Base-by-base conservation (phyloP, 1,140 invertebrate species). In the Drosophila tropicalis region DNA sequence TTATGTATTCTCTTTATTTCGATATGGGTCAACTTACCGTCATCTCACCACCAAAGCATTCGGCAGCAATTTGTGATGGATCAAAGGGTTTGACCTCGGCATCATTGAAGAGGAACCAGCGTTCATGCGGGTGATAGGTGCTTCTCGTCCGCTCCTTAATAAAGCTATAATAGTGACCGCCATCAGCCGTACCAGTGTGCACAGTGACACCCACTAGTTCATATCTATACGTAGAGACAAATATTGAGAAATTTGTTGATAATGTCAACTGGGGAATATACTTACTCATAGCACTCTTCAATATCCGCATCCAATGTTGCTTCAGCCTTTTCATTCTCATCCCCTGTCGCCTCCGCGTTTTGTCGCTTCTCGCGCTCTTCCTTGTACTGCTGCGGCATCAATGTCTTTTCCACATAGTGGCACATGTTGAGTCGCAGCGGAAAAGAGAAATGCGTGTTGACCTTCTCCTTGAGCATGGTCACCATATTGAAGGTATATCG, bases 401-500 rank as follows among this genome's bases (percentile, higher is more conserved):
- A 93, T 83, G 97, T 97, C 91, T 97, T 97, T 90, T 99, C 98
- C 69, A 98, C 96, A 91, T 99, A 99, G 13, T 96, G 96, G 0
- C 96, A 96, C 98, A 99, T 99, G 90, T 98, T 97, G 0, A 99
- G 93, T 57, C 96, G 93, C 91, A 98, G 94, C 0, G 98, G 98
- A 93, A 99, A 99, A n/a, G 97, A 98, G 91, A 99, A 99, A 89
- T 98, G 98, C 0, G 98, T 99, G 92, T 99, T 99, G 0, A 99
- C 97, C 92, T 99, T 99, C 92, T 99, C 98, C 89, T 98, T 98
- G 9, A 97, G 94, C 97, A 99, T 98, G 0, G 98, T 99, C 0
- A 98, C 94, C 98, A 99, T 98, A 92, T 99, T 99, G 91, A 99
- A 99, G 0, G 98, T 98, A 79, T 99, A 99, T n/a, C 98, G 94